phyloP scores from a whole-genome alignment of 2,888 invertebrate species.

The Pollenia griseotomentosa region DNA sequence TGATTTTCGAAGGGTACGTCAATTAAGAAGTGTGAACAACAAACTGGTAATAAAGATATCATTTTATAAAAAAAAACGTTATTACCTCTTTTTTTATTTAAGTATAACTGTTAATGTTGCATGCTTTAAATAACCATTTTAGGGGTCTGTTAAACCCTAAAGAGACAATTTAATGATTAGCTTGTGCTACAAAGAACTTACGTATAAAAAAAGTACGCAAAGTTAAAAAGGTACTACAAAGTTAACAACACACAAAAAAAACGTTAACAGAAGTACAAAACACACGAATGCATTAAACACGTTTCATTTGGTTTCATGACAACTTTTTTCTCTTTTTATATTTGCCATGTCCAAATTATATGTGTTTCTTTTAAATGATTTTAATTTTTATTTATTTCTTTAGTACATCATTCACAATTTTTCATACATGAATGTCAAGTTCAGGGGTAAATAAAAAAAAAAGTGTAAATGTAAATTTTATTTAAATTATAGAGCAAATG shows the following conservation, averaged over 20 bases:
- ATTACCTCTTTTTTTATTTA: background rate
- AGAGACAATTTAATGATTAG: conserved; percentile 32
- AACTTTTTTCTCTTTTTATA: background rate
- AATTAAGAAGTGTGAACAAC: too few species aligned
- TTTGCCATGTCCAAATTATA: conserved; percentile 17
- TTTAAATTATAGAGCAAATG: background rate
- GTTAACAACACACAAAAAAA: background rate
- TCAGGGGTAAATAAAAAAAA: conserved; percentile 46
- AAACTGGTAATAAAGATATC: too few species aligned
- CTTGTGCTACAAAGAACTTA: conserved; percentile 16
- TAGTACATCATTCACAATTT: conserved; percentile 20
- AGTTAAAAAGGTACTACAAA: conserved; percentile 26
- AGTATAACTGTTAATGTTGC: background rate
- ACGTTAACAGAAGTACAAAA: background rate
- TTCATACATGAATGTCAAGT: conserved; percentile 47
- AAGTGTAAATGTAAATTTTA: conserved; percentile 1
- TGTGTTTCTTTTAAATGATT: conserved; percentile 32
- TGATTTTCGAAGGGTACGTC: too few species aligned
- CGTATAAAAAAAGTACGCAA: background rate
- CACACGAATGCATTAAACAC: conserved; percentile 35
- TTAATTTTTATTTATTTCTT: conserved; percentile 17
- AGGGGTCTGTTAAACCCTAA: background rate
- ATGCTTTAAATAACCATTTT: background rate
- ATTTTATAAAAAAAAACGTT: too few species aligned
- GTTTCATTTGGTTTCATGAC: conserved; percentile 28